Percentiles rank a stretch among this genome's conserved stretches.
Conservation (phyloP, 2,797 vertebrate genomes). For the Dicrostonyx torquatus region DNA sequence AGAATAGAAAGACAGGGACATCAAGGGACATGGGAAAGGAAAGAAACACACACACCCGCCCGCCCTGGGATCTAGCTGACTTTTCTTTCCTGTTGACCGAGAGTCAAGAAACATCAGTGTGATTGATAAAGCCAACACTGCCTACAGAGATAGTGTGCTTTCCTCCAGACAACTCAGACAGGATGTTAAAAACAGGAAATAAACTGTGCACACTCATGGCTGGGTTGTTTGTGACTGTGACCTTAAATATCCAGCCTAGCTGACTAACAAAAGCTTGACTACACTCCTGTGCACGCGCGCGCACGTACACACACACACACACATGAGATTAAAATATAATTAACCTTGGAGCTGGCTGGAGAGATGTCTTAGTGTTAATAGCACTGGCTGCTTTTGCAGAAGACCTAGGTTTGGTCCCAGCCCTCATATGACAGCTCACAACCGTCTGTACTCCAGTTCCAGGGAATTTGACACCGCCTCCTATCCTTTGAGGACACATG, state of each 20-base stretch:
- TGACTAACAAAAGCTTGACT: background rate
- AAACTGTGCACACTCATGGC: background rate
- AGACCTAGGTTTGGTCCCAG: background rate
- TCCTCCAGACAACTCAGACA: background rate
- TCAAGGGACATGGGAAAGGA: background rate
- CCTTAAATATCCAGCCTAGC: background rate
- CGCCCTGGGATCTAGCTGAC: background rate
- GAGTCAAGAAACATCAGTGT: background rate
- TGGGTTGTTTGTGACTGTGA: background rate
- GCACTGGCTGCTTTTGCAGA: background rate
- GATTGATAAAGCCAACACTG: background rate
- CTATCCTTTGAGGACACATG: background rate
- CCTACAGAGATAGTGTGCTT: background rate
- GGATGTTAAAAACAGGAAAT: conserved; percentile 5
- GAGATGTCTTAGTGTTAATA: background rate
- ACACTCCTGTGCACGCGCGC: background rate
- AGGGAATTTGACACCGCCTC: no score
- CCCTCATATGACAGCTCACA: background rate
- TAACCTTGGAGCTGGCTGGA: background rate
- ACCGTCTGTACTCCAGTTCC: background rate
- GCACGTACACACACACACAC: background rate
- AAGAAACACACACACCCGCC: background rate
- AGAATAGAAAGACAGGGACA: background rate
- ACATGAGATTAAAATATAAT: background rate
- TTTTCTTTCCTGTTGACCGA: background rate